These are phyloP conservation scores for Chesias legatella DNA, from an alignment of 2,888 invertebrate genomes.

Conservation along the genomic window DNA sequence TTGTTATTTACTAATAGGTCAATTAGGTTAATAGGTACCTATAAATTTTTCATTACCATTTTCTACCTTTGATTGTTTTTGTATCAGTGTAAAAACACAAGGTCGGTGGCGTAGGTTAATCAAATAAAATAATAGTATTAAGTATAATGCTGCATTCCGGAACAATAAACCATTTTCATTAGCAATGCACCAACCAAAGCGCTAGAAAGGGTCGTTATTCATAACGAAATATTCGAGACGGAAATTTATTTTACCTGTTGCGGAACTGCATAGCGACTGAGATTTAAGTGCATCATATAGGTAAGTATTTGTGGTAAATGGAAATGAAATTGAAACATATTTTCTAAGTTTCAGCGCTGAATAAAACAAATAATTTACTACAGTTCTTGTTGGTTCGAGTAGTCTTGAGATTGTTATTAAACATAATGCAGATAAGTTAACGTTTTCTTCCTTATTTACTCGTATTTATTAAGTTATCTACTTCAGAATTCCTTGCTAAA, in stretches of 20 bases:
- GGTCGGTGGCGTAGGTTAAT: too few relatives aligned
- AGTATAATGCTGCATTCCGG: slow-evolving; percentile 20
- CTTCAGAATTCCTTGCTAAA: too few relatives aligned
- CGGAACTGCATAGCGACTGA: slow-evolving; percentile 30
- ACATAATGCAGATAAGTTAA: too few relatives aligned
- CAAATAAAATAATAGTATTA: neutral
- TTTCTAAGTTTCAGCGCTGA: slow-evolving; percentile 5
- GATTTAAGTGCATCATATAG: slow-evolving; percentile 37
- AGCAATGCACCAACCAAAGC: slow-evolving; percentile 29
- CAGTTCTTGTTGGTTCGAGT: neutral
- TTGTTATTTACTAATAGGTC: too few relatives aligned
- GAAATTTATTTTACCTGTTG: slow-evolving; percentile 41
- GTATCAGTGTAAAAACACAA: too few relatives aligned
- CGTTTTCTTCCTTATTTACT: too few relatives aligned
- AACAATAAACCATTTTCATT: slow-evolving; percentile 41
- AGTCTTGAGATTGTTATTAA: neutral
- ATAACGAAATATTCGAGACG: slow-evolving; percentile 34
- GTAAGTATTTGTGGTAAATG: slow-evolving; percentile 24
- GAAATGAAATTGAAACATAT: slow-evolving; percentile 15
- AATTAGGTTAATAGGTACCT: too few relatives aligned
- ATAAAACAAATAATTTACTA: slow-evolving; percentile 3
- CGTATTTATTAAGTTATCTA: too few relatives aligned
- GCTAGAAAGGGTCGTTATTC: slow-evolving; percentile 36
- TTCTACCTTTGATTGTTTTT: too few relatives aligned
- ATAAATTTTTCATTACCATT: too few relatives aligned